A percentile compares a stretch with the other conserved stretches of the same genome.
These are phyloP conservation scores for Xiphophorus maculatus DNA, from an alignment of 2,113 vertebrate species.

Conservation along the genomic window DNA sequence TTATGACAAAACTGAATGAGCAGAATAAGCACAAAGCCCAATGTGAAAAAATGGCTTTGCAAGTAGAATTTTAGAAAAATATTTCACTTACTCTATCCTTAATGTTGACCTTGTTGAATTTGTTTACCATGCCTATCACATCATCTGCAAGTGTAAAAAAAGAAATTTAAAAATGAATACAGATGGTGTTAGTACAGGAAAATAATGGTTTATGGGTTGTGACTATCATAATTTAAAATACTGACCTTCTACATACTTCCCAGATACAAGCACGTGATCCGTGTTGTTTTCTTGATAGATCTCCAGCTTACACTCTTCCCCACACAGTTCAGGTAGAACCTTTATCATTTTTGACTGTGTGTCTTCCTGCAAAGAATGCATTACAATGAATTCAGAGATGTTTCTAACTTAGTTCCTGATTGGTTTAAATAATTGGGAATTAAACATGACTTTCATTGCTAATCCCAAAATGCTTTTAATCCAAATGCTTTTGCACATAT, in stretches of 20 bases:
- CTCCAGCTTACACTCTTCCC: conserved; percentile 73
- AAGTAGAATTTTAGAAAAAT: neutral
- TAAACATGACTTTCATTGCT: neutral
- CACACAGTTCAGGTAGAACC: conserved; percentile 70
- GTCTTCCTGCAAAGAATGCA: conserved; percentile 57
- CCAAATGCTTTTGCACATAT: neutral
- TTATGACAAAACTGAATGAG: neutral
- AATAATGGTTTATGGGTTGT: neutral
- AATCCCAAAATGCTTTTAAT: neutral
- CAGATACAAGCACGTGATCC: conserved; percentile 72
- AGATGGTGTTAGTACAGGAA: neutral
- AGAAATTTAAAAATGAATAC: neutral
- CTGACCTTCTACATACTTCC: conserved; percentile 79
- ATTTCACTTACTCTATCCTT: conserved; percentile 72
- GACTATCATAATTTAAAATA: neutral
- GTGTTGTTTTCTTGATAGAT: conserved; percentile 75
- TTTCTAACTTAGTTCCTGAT: neutral
- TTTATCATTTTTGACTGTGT: conserved; percentile 65
- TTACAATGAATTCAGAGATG: neutral
- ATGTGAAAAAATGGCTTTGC: neutral
- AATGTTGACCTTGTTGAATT: conserved; percentile 80
- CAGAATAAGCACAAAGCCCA: neutral
- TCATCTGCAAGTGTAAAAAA: conserved; percentile 64
- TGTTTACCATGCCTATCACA: conserved; percentile 68
- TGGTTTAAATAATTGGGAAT: neutral